Evolutionary conservation across 2,113 vertebrate genomes (phyloP), one percentile per base, ranked within the genome.

Genomic region (Elgaria multicarinata): DNA sequence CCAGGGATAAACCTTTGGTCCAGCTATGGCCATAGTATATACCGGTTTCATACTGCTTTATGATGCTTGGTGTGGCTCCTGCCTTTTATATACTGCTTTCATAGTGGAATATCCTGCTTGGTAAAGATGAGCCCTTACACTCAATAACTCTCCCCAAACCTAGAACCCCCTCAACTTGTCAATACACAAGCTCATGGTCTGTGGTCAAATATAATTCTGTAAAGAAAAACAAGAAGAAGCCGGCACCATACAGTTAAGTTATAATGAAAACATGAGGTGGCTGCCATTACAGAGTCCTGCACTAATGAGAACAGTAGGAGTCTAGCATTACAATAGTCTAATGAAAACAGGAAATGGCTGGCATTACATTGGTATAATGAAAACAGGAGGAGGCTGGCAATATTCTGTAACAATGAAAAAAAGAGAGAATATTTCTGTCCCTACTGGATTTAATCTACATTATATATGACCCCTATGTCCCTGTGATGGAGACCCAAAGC

Each of bases 331-430:
- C 97, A 97, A 97, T 97, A 95, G 97, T 96, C 96, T 98, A 97
- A 98, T 97, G 97, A 96, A 98, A 98, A 97, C 96, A 97, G 97
- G 97, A 98, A 97, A 98, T 97, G 95, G 95, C 95, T 97, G 97
- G 95, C 95, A 97, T 96, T 97, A 97, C 95, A 95, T 72, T 97
- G 96, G 96, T 94, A 93, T 97, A 97, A 98, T 97, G 97, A 97
- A 97, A 98, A 96, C 97, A 97, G 97, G 97, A 97, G 97, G 97
- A 96, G 95, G 95, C 80, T 97, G 95, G 89, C 91, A 94, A 96
- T 97, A 94, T 78, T 86, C 88, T 95, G 93, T 91, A 88, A 90
- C 90, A 96, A 95, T 95, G 96, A 95, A 97, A 96, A 71, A 74
- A n/a, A n/a, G 16, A n/a, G 16, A 96, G 92, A 97, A 96, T 93